Evolutionary conservation across 1,140 invertebrate genomes (phyloP).

Genomic region (Bathynomus jamesi): DNA sequence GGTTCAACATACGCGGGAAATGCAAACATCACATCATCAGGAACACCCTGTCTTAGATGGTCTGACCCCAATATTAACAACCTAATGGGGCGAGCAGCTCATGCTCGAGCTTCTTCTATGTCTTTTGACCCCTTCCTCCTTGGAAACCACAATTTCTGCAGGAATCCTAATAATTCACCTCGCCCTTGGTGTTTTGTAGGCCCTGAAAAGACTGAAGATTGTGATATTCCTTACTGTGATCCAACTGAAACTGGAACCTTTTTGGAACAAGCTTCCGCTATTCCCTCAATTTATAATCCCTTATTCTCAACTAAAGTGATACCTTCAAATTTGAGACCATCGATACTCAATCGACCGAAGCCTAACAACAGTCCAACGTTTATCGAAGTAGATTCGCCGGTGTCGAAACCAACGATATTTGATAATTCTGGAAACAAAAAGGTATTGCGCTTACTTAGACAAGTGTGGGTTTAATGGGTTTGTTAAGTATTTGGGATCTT

Average conservation of each 20-base stretch:
- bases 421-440: background rate
- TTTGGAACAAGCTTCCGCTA: background rate
- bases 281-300: background rate
- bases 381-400: background rate
- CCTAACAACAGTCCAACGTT: background rate
- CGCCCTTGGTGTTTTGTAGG: conserved; percentile 52
- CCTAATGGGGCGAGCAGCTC: background rate
- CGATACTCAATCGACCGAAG: no score
- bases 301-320: no score
- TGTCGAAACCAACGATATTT: background rate
- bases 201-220: conserved; percentile 46
- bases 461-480: no score
- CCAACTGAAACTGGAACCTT: background rate
- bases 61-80: conserved; percentile 22
- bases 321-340: no score
- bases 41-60: conserved; percentile 19
- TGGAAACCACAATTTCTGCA: conserved; percentile 49
- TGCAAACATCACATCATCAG: conserved; percentile 11
- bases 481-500: no score
- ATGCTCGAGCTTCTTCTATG: background rate
- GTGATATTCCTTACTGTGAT: conserved; percentile 36
- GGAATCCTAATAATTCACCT: conserved; percentile 47
- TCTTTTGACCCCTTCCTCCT: conserved; percentile 25
- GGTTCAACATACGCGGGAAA: conserved; percentile 12
- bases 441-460: no score